These are phyloP conservation scores for Teinopalpus imperialis DNA, from an alignment of 2,888 invertebrate species.

Conservation along the genomic window DNA sequence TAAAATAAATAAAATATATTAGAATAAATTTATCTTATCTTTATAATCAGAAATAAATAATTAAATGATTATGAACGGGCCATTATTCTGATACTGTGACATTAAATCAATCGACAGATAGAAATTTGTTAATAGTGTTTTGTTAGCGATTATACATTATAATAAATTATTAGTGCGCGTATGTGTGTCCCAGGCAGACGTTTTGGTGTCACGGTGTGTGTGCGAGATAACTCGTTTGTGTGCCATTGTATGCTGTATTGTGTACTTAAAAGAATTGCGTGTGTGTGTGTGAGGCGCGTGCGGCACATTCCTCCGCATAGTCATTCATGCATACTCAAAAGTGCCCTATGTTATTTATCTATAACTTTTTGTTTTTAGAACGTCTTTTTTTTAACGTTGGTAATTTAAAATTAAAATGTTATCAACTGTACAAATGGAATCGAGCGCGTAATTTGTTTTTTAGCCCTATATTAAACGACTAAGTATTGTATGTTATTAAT, in stretches of 20 bases:
- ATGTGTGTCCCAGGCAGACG: slow-evolving; percentile 31
- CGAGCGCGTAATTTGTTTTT: no score
- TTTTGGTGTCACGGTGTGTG: slow-evolving; percentile 31
- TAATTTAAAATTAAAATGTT: slow-evolving; percentile 20
- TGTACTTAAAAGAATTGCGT: slow-evolving; percentile 30
- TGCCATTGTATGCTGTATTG: slow-evolving; percentile 44
- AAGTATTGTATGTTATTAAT: background rate
- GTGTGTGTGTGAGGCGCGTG: slow-evolving; percentile 51
- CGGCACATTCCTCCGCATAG: slow-evolving; percentile 71
- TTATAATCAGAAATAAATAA: no score
- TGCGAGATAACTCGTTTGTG: slow-evolving; percentile 58
- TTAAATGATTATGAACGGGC: no score
- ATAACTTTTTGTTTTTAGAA: slow-evolving; percentile 43
- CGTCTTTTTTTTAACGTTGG: slow-evolving; percentile 5
- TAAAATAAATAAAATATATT: no score
- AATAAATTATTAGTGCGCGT: slow-evolving; percentile 26
- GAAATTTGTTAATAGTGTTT: slow-evolving; percentile 21
- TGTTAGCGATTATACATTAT: slow-evolving; percentile 32
- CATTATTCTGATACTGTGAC: no score
- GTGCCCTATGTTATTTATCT: slow-evolving; percentile 49
- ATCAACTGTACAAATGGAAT: slow-evolving; percentile 8
- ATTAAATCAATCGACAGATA: no score
- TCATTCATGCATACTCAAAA: slow-evolving; percentile 67
- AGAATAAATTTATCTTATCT: no score
- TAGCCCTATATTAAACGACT: background rate